Evolutionary conservation across 2,888 invertebrate species (phyloP), one percentile per base, ranked within the genome.

Genomic region (Nebria salina): DNA sequence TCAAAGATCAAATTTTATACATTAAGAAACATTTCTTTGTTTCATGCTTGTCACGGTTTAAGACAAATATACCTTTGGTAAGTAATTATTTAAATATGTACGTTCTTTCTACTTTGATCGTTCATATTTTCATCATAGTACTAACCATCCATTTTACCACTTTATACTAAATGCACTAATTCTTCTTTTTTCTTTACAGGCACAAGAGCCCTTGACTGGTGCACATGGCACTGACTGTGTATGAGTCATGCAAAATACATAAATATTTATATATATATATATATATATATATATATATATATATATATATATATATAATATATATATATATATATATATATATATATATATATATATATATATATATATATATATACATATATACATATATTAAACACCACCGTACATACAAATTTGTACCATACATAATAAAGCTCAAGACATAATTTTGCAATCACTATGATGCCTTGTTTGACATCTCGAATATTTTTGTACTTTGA

Each of bases 171-270:
- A 78, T 82, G 42, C 41, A 70, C 65, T 43, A 76, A 70, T 70
- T 42, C 85, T 84, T 84, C 85, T 87, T 87, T 89, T 89, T 87
- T 85, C 86, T 88, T 93, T 92, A 13, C 92, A 96, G 95, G 95
- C 94, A 87, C 94, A 94, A 90, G 94, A 95, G 91, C 96, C 96
- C 84, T 92, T 96, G 88, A 95, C 94, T 86, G 93, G 93, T 89
- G 93, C 94, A 87, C 94, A 94, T 88, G 94, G 94, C 88, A 94
- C 94, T 89, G 95, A 95, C 87, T 95, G 94, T 91, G 95, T 95
- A 91, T 95, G 91, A 90, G 85, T 80, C 81, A 65, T 72, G 72
- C 76, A 72, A 72, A 76, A 75, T 75, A 70, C 75, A 78, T 54
- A 54, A 11, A 13, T 54, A 6, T 8, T 2, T 54, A 54, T 54